A percentile compares a stretch with the other conserved stretches of the same genome.
phyloP scores from a whole-genome alignment of 2,888 invertebrate genomes.

The Aleiodes alternator region DNA sequence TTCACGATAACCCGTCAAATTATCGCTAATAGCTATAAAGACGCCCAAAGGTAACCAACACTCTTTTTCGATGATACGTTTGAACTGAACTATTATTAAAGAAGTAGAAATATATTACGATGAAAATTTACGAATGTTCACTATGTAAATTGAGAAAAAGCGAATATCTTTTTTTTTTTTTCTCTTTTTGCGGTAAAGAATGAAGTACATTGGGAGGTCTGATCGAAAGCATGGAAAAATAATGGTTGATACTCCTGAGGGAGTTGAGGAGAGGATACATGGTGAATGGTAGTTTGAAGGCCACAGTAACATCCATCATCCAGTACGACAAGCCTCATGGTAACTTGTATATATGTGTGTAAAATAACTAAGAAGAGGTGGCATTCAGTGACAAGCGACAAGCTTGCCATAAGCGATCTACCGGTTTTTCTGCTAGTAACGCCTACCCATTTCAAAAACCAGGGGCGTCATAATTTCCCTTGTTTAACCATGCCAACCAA shows the following conservation, averaged over 20 bases:
- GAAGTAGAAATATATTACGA: not conserved
- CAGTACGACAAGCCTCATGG: slow-evolving; percentile 37
- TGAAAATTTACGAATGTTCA: not conserved
- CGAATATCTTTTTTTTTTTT: too few species aligned
- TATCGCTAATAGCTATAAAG: slow-evolving; percentile 43
- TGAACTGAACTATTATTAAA: too few species aligned
- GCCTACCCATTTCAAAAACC: slow-evolving; percentile 40
- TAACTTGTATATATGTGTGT: slow-evolving; percentile 26
- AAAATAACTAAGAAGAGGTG: slow-evolving; percentile 40
- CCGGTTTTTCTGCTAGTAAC: slow-evolving; percentile 52
- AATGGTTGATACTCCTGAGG: slow-evolving; percentile 19
- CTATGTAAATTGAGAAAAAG: not conserved
- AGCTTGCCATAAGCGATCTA: slow-evolving; percentile 64
- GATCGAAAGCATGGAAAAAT: slow-evolving; percentile 17
- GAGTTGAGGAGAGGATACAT: slow-evolving; percentile 5
- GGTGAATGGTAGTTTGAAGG: slow-evolving; percentile 25
- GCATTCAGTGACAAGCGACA: slow-evolving; percentile 65
- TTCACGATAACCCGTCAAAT: slow-evolving; percentile 44
- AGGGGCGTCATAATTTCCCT: slow-evolving; percentile 41
- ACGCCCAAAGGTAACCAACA: slow-evolving; percentile 35
- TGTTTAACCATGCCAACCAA: not conserved
- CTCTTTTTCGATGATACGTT: not conserved
- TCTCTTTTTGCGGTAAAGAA: not conserved
- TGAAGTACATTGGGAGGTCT: not conserved
- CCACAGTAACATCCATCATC: slow-evolving; percentile 57